Evolutionary conservation across 2,113 vertebrate species (phyloP).

Genomic region (Bos taurus): ARS-UCD2.0 NC_037328.1:52443001-52443500

Average conservation of each 20-base stretch:
- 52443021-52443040: not conserved
- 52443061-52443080: slow-evolving; percentile 27
- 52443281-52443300: not conserved
- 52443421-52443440: not conserved
- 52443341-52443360: not conserved
- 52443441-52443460: not conserved
- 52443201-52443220: fast-evolving
- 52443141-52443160: not conserved
- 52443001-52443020: not conserved
- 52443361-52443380: not conserved
- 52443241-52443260: too few relatives aligned
- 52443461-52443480: not conserved
- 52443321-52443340: not conserved
- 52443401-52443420: not conserved
- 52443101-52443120: not conserved
- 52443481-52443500: not conserved
- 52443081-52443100: slow-evolving; percentile 12
- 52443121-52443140: not conserved
- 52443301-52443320: not conserved
- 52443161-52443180: not conserved
- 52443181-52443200: not conserved
- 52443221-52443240: fast-evolving
- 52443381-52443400: not conserved
- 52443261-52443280: not conserved
- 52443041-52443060: not conserved